Percentiles rank a stretch among this genome's conserved stretches.
Conservation (phyloP, 2,113 vertebrate species). For the Seriola quinqueradiata region DNA sequence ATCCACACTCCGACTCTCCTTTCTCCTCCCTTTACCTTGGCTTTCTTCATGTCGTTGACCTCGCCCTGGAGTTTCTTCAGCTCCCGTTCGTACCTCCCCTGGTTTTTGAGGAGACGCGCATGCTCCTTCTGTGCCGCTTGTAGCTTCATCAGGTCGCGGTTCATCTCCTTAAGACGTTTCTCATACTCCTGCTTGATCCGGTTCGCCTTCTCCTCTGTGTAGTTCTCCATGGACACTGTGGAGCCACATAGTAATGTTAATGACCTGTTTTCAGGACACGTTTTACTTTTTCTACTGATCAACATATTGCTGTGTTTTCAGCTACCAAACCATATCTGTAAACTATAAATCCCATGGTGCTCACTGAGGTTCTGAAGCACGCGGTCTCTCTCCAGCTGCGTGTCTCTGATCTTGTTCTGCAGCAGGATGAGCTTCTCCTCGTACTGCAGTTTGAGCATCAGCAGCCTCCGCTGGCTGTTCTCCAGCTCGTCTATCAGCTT, state of each 20-base stretch:
- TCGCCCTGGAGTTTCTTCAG: constrained; percentile 94
- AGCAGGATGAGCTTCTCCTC: constrained; percentile 97
- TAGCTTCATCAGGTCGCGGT: constrained; percentile 94
- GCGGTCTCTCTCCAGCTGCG: constrained; percentile 94
- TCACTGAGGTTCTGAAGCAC: constrained; percentile 98
- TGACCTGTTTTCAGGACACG: background rate
- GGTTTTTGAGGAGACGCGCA: constrained; percentile 94
- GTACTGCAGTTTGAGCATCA: constrained; percentile 96
- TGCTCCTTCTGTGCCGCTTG: constrained; percentile 97
- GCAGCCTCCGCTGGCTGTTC: constrained; percentile 94
- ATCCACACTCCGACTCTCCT: background rate
- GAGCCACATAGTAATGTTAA: background rate
- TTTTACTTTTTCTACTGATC: background rate
- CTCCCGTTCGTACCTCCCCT: constrained; percentile 93
- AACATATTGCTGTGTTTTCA: background rate
- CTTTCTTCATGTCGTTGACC: constrained; percentile 98
- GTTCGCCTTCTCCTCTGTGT: constrained; percentile 96
- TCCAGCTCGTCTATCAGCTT: constrained; percentile 97
- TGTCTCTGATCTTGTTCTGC: constrained; percentile 98
- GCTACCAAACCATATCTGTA: background rate
- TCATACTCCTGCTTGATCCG: constrained; percentile 95
- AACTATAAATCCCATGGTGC: constrained; percentile 4
- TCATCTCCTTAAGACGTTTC: constrained; percentile 97
- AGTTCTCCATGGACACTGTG: constrained; percentile 95
- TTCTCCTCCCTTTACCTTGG: constrained; percentile 87